Conservation (phyloP, 1,140 invertebrate species). For the Stenopsyche tienmushanensis region DNA sequence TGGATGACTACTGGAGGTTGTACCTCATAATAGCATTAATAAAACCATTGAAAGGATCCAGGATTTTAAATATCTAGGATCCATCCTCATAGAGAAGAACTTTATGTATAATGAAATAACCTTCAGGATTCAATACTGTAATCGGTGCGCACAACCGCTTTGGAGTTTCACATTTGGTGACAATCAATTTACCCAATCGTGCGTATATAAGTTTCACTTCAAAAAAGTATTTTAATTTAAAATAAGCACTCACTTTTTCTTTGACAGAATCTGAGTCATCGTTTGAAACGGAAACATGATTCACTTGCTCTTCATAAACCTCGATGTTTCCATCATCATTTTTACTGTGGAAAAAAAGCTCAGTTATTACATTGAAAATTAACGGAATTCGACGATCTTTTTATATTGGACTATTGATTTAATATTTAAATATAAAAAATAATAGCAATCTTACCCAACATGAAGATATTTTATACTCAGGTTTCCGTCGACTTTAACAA, state of each 20-base stretch:
- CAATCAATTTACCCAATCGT: too few species aligned
- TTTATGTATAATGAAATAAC: too few species aligned
- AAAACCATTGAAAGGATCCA: too few species aligned
- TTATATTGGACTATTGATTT: neutral
- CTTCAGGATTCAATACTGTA: too few species aligned
- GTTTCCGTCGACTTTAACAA: conserved; percentile 45
- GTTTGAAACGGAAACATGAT: conserved; percentile 27
- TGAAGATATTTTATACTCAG: conserved; percentile 53
- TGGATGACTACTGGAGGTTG: too few species aligned
- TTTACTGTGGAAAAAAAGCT: conserved; percentile 47
- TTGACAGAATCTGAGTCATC: conserved; percentile 29
- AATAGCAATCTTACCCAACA: conserved; percentile 48
- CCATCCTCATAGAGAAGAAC: too few species aligned
- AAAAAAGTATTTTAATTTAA: too few species aligned
- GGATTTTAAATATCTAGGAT: too few species aligned
- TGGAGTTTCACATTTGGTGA: too few species aligned
- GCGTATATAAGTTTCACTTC: too few species aligned
- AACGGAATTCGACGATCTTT: neutral
- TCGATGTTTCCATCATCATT: conserved; percentile 56
- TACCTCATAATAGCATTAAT: too few species aligned
- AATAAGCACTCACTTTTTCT: conserved; percentile 29
- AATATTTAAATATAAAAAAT: neutral
- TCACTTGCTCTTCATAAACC: conserved; percentile 56
- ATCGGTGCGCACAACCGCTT: too few species aligned
- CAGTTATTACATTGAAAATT: neutral